A percentile compares a stretch with the other conserved stretches of the same genome.
These are phyloP conservation scores for Motacilla alba DNA, from an alignment of 2,113 vertebrate species.

Conservation along the genomic window DNA sequence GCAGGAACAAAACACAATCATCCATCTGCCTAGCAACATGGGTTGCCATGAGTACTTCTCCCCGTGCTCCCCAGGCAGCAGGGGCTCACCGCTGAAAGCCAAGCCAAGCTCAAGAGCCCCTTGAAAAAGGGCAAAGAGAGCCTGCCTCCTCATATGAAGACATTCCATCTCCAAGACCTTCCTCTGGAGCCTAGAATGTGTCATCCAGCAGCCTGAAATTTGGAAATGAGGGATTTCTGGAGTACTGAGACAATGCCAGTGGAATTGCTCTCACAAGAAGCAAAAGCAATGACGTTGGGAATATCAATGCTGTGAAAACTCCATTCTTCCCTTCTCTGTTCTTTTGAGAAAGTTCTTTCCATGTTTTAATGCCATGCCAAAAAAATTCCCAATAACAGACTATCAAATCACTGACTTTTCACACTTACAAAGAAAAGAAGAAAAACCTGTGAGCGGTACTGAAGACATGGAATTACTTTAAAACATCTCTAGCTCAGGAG, in stretches of 20 bases:
- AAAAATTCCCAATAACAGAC: background rate
- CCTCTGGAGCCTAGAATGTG: background rate
- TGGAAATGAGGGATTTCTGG: background rate
- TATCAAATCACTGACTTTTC: background rate
- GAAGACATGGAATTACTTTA: background rate
- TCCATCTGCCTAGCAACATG: conserved; percentile 66
- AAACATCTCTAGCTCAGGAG: background rate
- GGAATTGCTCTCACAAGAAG: background rate
- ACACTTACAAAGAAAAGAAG: background rate
- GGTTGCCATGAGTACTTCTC: conserved; percentile 51
- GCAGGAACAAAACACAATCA: conserved; percentile 52
- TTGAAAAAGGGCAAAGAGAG: background rate
- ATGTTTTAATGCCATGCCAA: background rate
- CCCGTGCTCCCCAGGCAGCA: background rate
- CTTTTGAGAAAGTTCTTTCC: background rate
- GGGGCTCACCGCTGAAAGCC: background rate
- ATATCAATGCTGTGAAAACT: background rate
- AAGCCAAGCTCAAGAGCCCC: background rate
- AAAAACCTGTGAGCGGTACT: background rate
- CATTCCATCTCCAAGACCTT: background rate
- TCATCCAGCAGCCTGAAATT: background rate
- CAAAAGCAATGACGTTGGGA: background rate
- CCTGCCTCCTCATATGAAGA: background rate
- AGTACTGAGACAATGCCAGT: background rate
- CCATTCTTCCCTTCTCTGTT: background rate